These are phyloP conservation scores for Timandra comae DNA, from an alignment of 2,888 invertebrate genomes.

Conservation along the genomic window DNA sequence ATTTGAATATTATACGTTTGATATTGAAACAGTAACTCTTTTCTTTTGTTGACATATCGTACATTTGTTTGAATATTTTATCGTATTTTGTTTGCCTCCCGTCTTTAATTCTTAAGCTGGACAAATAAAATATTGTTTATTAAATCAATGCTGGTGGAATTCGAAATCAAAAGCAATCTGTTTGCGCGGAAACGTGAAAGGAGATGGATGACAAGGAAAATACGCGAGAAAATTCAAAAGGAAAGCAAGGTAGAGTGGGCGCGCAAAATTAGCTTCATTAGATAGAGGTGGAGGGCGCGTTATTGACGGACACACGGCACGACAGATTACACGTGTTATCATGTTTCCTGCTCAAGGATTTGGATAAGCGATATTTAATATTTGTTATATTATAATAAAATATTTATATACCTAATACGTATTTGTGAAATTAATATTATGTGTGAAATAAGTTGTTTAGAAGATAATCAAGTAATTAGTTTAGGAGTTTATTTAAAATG, in stretches of 20 bases:
- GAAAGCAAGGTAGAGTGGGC: conserved; percentile 63
- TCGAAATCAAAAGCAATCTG: conserved; percentile 72
- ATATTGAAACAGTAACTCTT: too few species aligned
- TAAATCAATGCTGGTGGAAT: conserved; percentile 64
- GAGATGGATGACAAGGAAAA: conserved; percentile 72
- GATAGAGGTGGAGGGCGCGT: conserved; percentile 49
- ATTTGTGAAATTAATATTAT: too few species aligned
- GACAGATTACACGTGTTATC: too few species aligned
- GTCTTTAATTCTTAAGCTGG: conserved; percentile 13
- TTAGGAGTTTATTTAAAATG: too few species aligned
- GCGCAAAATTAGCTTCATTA: conserved; percentile 74
- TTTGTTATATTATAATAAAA: too few species aligned
- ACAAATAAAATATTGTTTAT: conserved; percentile 43
- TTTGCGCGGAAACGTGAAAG: conserved; percentile 59
- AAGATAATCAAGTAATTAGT: too few species aligned
- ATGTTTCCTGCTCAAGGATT: too few species aligned
- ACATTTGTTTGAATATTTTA: too few species aligned
- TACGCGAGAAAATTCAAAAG: conserved; percentile 70
- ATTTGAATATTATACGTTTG: conserved; percentile 3
- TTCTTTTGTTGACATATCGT: too few species aligned
- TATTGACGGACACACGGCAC: conserved; percentile 41
- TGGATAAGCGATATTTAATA: too few species aligned
- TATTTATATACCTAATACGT: too few species aligned
- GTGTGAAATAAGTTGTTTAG: too few species aligned
- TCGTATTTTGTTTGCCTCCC: neutral